Percentiles rank a stretch among this genome's conserved stretches.
Evolutionary conservation across 2,888 invertebrate species (phyloP).

Genomic region (Ypsolopha scabrella): DNA sequence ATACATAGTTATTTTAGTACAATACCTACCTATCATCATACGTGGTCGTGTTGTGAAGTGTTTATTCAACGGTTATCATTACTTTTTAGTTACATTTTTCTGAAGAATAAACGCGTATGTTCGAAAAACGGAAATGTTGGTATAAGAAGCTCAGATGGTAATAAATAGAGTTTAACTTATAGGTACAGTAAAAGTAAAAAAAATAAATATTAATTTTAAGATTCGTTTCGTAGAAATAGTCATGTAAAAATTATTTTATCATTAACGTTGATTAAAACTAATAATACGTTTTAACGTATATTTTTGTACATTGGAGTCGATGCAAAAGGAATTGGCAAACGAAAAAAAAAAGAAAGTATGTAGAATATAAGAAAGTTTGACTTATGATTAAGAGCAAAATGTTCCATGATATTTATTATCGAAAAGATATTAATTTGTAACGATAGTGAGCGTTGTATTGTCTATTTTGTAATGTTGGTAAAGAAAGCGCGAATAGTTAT

Average conservation of each 20-base stretch:
- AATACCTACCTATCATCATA: conserved; percentile 23
- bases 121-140: background rate
- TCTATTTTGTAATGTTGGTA: conserved; percentile 62
- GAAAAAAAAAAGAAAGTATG: conserved; percentile 18
- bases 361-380: conserved; percentile 40
- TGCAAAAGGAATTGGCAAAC: conserved; percentile 64
- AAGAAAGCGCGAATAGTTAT: conserved; percentile 33
- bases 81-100: conserved; percentile 61
- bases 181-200: background rate
- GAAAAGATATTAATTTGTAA: conserved; percentile 51
- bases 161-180: too few species aligned
- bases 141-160: conserved; percentile 2
- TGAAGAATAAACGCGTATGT: conserved; percentile 31
- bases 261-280: conserved; percentile 44
- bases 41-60: conserved; percentile 46
- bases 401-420: conserved; percentile 42
- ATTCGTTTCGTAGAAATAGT: conserved; percentile 21
- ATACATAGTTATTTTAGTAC: background rate
- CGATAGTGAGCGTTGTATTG: conserved; percentile 62
- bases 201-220: background rate
- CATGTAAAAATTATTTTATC: conserved; percentile 38
- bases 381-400: conserved; percentile 33
- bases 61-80: conserved; percentile 40
- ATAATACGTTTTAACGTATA: conserved; percentile 52
- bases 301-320: conserved; percentile 62